Base-by-base conservation (phyloP, 2,113 vertebrate species). In the Nibea albiflora region DNA sequence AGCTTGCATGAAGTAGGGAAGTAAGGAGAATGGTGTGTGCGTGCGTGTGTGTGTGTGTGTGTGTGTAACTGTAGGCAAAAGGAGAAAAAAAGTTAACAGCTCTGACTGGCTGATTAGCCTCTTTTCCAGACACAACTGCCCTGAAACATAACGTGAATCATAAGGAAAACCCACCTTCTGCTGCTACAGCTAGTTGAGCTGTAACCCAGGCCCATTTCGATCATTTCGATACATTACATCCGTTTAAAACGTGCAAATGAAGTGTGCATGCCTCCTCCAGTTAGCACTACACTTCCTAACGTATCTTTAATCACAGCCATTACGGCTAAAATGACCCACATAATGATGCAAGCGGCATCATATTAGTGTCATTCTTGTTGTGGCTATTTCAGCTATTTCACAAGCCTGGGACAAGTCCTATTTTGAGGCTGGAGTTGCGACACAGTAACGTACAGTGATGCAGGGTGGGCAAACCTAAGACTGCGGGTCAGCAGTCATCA, bases 1-100 rank as follows among this genome's bases (percentile, higher is more conserved):
- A 91, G 87, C 86, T 84, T 78, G 81, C 54, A 85, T 82, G 84
- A 92, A 90, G 89, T 68, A 91, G 85, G 63, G 81, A 89, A 89
- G 83, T 83, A 57, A 71, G 82, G 79, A 80, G 77, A 73, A 57
- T 58, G 65, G 70, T 26, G 75, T 65, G 44, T 58, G 62, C 70
- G 69, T 73, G 60, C 68, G 70, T 26, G 75, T 65, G 42, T 57
- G 31, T 72, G 69, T 68, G 62, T 73, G 69, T 70, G 68, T 72
- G 64, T 57, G 58, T 79, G 72, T 19, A 64, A 88, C 49, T 82
- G 53, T 62, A 60, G 67, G 54, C 63, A 76, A 67, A 76, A 67
- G n/a, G 39, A 80, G 54, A 17, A 3, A 49, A 49, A 71, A 85
- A 68, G 58, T 84, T 81, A 73, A 73, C 78, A 10, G 6, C 57